Evolutionary conservation across 2,797 vertebrate species (phyloP), one percentile per base, ranked within the genome.

Genomic region (Phrynocephalus forsythii): DNA sequence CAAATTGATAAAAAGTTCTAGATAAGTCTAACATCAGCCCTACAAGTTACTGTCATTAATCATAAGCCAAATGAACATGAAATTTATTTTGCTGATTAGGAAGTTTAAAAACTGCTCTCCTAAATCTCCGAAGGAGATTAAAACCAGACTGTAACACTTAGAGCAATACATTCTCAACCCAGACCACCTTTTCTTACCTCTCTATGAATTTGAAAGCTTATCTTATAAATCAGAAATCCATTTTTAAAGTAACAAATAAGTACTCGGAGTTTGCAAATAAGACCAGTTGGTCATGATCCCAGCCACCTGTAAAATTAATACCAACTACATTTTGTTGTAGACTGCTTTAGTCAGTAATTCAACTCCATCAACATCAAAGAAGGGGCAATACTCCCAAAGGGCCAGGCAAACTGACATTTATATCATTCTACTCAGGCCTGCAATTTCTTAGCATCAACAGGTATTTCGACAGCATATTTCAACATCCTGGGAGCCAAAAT

Each of bases 401-500:
- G 66, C 75, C 66, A 72, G 73, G 50, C 18, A 75, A 81, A 75
- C 28, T 2, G 33, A 9, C 33, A 33, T 26, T 44, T 5, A 77
- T 38, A 77, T 76, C 9, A 68, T 85, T 83, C 87, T 50, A 52
- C 82, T 87, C 11, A 20, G 56, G 10, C 0, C 88, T 89, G 79
- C 33, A 89, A 87, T 85, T 86, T 79, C 38, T 87, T 1, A 5
- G 16, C 69, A 83, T 3, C 85, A 84, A 66, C 71, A 15, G 76
- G 5, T 63, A n/a, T 28, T 22, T 2, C 26, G 63, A 71, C 82
- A 30, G 30, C 11, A 90, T 60, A 60, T 75, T 24, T 88, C 78
- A 1, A 56, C 11, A 66, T 1, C n/a, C 69, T 84, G 28, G 28
- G 28, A 76, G 2, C 60, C 33, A 0, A 60, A 75, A 20, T 20